These are phyloP conservation scores for Toxotes jaculatrix DNA, from an alignment of 2,113 vertebrate species.

Conservation along the genomic window DNA sequence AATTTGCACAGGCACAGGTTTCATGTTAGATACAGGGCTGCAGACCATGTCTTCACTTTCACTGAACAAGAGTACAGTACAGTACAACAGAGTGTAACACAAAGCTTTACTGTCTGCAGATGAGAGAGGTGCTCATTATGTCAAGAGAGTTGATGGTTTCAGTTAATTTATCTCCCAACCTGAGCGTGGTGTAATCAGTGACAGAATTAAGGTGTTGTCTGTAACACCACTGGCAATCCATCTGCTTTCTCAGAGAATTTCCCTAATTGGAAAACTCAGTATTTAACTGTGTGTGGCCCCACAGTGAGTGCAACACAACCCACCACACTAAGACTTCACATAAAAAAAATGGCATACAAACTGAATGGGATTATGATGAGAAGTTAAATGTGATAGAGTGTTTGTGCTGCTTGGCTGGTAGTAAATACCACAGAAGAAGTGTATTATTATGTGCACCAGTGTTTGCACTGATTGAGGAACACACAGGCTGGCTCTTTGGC, in stretches of 20 bases:
- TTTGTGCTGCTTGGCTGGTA: constrained; percentile 25
- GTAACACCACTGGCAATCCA: constrained; percentile 69
- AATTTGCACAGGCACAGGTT: constrained; percentile 11
- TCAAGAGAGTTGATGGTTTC: constrained; percentile 70
- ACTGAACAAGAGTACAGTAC: constrained; percentile 16
- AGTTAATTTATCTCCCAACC: constrained; percentile 56
- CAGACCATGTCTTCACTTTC: constrained; percentile 8
- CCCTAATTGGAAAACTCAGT: constrained; percentile 67
- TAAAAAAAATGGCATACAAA: not conserved
- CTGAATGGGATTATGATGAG: constrained; percentile 8
- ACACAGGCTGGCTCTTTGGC: constrained; percentile 76
- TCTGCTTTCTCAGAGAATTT: constrained; percentile 68
- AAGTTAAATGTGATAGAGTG: constrained; percentile 17
- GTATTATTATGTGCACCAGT: constrained; percentile 47
- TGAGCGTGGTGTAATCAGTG: constrained; percentile 59
- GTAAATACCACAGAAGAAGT: constrained; percentile 42
- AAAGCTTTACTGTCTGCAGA: constrained; percentile 59
- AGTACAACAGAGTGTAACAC: constrained; percentile 24
- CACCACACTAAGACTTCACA: constrained; percentile 7
- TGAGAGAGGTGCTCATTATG: constrained; percentile 55
- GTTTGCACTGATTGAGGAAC: constrained; percentile 77
- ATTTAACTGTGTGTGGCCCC: constrained; percentile 58
- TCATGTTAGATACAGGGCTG: not conserved
- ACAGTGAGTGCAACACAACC: constrained; percentile 24
- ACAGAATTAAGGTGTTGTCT: constrained; percentile 76